Evolutionary conservation across 2,113 vertebrate genomes (phyloP).

Genomic region (Bubo blakistoni): DNA sequence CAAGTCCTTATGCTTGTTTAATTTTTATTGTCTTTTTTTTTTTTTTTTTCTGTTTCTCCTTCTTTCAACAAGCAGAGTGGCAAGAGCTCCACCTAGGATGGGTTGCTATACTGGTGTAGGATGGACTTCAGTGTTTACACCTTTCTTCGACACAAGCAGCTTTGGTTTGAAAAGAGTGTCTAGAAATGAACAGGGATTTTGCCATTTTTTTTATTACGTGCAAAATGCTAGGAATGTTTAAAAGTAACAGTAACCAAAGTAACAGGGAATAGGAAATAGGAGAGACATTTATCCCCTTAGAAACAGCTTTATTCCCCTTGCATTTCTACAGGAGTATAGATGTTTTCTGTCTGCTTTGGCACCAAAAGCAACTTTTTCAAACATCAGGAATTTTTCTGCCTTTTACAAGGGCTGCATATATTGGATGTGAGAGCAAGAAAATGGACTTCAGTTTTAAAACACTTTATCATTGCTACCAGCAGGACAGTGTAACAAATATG

Average conservation of each 20-base stretch:
- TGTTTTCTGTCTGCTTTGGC: conserved; percentile 55
- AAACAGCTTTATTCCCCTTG: conserved; percentile 54
- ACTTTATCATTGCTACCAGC: conserved; percentile 15
- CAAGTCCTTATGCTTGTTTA: neutral
- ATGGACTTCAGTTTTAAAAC: conserved; percentile 1
- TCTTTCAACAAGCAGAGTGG: neutral
- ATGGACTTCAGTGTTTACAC: neutral
- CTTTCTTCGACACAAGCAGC: neutral
- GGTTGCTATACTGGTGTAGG: neutral
- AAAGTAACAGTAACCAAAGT: conserved; percentile 67
- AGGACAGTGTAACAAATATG: neutral
- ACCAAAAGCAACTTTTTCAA: conserved; percentile 44
- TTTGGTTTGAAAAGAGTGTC: conserved; percentile 19
- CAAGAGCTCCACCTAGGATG: neutral
- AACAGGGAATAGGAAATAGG: conserved; percentile 60
- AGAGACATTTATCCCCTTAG: conserved; percentile 61
- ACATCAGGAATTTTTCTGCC: conserved; percentile 52
- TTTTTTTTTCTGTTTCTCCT: neutral
- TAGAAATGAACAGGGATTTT: conserved; percentile 32
- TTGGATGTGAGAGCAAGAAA: conserved; percentile 28
- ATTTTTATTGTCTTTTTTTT: neutral
- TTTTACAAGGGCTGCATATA: conserved; percentile 36
- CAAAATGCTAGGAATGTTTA: conserved; percentile 67
- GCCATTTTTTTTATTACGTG: conserved; percentile 53
- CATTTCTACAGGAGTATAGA: conserved; percentile 48